Evolutionary conservation across 2,888 invertebrate genomes (phyloP).

Genomic region (Chironomus riparius): DNA sequence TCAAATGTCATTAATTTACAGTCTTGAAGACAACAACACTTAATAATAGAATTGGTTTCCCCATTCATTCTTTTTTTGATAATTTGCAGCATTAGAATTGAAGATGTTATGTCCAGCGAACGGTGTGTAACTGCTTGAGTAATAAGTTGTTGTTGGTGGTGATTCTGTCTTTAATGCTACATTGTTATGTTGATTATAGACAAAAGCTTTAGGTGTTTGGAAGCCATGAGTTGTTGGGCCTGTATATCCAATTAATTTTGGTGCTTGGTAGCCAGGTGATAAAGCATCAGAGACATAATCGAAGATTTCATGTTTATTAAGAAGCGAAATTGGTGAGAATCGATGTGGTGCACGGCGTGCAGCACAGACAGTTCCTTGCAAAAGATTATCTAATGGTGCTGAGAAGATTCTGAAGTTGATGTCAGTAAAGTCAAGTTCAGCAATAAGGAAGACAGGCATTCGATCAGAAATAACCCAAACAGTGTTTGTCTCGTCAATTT

Average conservation of each 20-base stretch:
- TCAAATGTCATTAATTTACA: too few species aligned
- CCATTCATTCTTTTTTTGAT: neutral
- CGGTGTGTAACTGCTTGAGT: neutral
- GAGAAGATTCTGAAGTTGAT: constrained; percentile 69
- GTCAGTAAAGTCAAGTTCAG: constrained; percentile 61
- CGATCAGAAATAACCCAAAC: constrained; percentile 75
- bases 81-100: neutral
- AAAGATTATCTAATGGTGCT: constrained; percentile 54
- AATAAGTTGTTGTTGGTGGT: neutral
- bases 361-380: constrained; percentile 67
- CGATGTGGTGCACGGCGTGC: constrained; percentile 32
- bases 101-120: too few species aligned
- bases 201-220: constrained; percentile 36
- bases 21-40: too few species aligned
- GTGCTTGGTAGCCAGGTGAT: constrained; percentile 29
- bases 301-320: constrained; percentile 16
- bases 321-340: constrained; percentile 31
- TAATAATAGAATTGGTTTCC: neutral
- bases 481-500: constrained; percentile 60
- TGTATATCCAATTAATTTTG: neutral
- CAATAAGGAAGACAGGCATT: constrained; percentile 68
- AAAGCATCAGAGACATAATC: constrained; percentile 29
- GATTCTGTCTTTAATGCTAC: constrained; percentile 29
- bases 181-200: constrained; percentile 42
- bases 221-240: constrained; percentile 7